phyloP scores from a whole-genome alignment of 1,140 invertebrate species.

The Metaphire vulgaris region DNA sequence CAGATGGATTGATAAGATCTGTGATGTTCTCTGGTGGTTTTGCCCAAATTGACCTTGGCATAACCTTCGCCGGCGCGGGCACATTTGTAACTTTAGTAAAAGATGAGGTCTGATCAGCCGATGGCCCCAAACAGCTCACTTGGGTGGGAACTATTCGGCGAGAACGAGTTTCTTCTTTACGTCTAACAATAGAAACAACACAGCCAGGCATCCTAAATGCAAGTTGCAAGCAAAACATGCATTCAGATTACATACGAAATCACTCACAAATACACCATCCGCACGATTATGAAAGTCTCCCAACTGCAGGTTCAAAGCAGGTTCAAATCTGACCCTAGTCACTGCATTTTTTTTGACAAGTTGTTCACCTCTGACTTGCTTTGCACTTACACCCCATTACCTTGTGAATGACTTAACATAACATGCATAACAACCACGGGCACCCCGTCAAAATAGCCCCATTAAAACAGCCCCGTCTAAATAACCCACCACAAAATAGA shows the following conservation, averaged over 20 bases:
- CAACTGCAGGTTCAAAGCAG: background rate
- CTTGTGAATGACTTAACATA: no score
- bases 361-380: no score
- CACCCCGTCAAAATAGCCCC: no score
- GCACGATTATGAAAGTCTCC: background rate
- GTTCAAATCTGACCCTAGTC: no score
- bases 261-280: background rate
- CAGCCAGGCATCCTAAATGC: background rate
- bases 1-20: no score
- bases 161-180: background rate
- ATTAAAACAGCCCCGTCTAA: no score
- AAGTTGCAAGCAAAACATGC: background rate
- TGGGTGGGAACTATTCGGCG: background rate
- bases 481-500: no score
- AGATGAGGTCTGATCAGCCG: background rate
- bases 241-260: background rate
- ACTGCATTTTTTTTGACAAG: no score
- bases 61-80: background rate
- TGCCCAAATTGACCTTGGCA: constrained; percentile 13
- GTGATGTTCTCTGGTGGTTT: background rate
- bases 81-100: background rate
- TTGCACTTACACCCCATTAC: no score
- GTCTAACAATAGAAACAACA: background rate
- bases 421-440: no score
- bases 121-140: background rate